phyloP scores from a whole-genome alignment of 1,140 invertebrate species.

The Calliphora vicina region DNA sequence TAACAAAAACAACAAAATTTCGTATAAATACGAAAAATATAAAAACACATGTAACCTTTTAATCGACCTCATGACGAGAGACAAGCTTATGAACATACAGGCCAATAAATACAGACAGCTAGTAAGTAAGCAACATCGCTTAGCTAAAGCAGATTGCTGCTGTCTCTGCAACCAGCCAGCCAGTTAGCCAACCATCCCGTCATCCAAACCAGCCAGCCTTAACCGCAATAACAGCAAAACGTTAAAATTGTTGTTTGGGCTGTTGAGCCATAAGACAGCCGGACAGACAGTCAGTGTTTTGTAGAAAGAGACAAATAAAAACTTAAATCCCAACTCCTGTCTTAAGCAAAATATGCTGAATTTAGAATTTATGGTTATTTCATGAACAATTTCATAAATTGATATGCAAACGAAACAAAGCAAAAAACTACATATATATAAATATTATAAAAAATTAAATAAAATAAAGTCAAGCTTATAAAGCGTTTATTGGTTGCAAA shows the following conservation, averaged over 20 bases:
- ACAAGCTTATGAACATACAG: slow-evolving; percentile 23
- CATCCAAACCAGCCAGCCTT: neutral
- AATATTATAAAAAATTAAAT: neutral
- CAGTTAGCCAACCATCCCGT: neutral
- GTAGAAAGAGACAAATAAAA: too few species aligned
- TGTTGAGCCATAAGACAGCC: neutral
- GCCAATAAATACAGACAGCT: slow-evolving; percentile 11
- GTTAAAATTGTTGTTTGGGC: too few species aligned
- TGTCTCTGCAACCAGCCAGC: too few species aligned
- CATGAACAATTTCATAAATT: slow-evolving; percentile 33
- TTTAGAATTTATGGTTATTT: slow-evolving; percentile 30
- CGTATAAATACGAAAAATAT: neutral
- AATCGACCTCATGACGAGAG: slow-evolving; percentile 21
- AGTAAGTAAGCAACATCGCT: neutral
- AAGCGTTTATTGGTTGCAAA: neutral
- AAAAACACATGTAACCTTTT: slow-evolving; percentile 1
- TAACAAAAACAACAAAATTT: neutral
- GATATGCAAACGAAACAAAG: slow-evolving; percentile 6
- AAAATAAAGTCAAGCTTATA: neutral
- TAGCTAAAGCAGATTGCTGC: neutral
- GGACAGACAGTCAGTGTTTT: too few species aligned
- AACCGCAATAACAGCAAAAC: neutral
- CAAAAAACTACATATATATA: too few species aligned
- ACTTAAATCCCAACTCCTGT: neutral
- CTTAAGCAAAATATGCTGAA: neutral